Percentiles rank a stretch among this genome's conserved stretches.
Conservation (phyloP, 2,888 invertebrate genomes). For the Tetragnatha montana region DNA sequence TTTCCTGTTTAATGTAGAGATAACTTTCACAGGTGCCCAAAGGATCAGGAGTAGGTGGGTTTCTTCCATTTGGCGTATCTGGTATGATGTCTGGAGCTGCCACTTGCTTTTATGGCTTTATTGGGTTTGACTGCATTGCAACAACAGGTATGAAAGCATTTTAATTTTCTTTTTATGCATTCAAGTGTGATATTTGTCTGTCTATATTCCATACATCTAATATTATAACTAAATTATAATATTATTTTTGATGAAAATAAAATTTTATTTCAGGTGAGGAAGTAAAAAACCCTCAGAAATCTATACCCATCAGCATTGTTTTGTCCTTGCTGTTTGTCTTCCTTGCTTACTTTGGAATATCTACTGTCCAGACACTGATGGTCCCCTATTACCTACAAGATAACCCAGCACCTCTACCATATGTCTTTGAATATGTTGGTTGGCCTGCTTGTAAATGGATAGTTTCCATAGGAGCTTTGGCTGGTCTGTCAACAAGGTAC, state of each 20-base stretch:
- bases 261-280: conserved; percentile 84
- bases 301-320: conserved; percentile 93
- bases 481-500: conserved; percentile 87
- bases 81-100: conserved; percentile 79
- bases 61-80: conserved; percentile 88
- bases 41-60: conserved; percentile 79
- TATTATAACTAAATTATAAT: no score
- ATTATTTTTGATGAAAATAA: background rate
- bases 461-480: conserved; percentile 88
- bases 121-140: conserved; percentile 93
- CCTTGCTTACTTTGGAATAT: conserved; percentile 91
- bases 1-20: no score
- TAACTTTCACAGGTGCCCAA: conserved; percentile 46
- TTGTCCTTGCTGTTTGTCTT: conserved; percentile 89
- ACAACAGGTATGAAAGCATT: conserved; percentile 76
- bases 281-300: conserved; percentile 92
- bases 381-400: conserved; percentile 90
- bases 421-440: conserved; percentile 83
- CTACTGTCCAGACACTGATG: conserved; percentile 95
- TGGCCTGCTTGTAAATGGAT: conserved; percentile 87
- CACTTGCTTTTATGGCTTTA: conserved; percentile 91
- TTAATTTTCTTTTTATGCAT: no score
- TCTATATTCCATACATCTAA: background rate
- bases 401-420: conserved; percentile 84
- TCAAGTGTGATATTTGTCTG: no score